phyloP scores from a whole-genome alignment of 2,797 vertebrate species.

The Tenualosa ilisha region DNA sequence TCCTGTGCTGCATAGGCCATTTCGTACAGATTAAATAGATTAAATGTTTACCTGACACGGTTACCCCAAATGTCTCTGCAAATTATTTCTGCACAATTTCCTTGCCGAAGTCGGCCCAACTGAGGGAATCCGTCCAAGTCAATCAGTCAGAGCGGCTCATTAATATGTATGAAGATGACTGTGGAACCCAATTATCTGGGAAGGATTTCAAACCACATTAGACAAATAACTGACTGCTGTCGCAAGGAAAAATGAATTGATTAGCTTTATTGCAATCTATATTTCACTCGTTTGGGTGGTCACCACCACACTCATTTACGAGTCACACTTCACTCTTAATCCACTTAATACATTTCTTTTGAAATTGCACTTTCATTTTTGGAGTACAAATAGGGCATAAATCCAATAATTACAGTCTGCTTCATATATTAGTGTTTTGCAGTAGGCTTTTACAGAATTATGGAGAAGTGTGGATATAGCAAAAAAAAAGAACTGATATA shows the following conservation, averaged over 20 bases:
- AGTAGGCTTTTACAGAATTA: not conserved
- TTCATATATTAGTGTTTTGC: not conserved
- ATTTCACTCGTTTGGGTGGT: not conserved
- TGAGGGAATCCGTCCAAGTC: conserved; percentile 53
- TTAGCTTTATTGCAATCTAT: conserved; percentile 61
- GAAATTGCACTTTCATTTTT: not conserved
- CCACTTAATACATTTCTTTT: conserved; percentile 1
- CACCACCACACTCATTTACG: conserved; percentile 56
- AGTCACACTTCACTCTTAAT: conserved; percentile 49
- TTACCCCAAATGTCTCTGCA: conserved; percentile 48
- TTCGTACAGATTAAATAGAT: conserved; percentile 42
- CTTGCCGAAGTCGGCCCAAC: conserved; percentile 41
- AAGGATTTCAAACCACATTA: conserved; percentile 71
- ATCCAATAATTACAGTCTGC: not conserved
- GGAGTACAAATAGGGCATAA: not conserved
- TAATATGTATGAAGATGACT: conserved; percentile 70
- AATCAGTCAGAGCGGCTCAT: conserved; percentile 61
- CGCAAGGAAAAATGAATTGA: conserved; percentile 64
- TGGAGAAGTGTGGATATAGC: not conserved
- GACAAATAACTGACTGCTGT: conserved; percentile 71
- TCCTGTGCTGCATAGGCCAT: not conserved
- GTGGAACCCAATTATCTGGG: conserved; percentile 61
- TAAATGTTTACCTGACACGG: conserved; percentile 43
- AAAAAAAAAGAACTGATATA: not conserved
- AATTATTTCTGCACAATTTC: conserved; percentile 42